A percentile compares a stretch with the other conserved stretches of the same genome.
These are phyloP conservation scores for Drosophila varians DNA, from an alignment of 1,140 invertebrate species.

Conservation along the genomic window DNA sequence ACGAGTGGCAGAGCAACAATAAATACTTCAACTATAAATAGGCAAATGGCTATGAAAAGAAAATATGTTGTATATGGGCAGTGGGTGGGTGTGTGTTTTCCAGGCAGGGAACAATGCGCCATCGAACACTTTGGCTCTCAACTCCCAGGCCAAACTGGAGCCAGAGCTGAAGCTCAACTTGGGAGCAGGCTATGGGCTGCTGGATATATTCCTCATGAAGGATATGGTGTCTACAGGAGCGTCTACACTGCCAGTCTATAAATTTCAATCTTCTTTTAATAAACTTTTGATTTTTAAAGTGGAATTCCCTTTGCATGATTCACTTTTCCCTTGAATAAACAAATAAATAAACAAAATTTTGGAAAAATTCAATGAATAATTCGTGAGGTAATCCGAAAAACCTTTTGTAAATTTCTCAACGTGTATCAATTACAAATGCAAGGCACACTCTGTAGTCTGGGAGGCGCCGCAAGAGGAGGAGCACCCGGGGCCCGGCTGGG, in stretches of 20 bases:
- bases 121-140: slow-evolving; percentile 64
- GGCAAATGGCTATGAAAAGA: slow-evolving; percentile 75
- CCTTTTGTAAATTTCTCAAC: slow-evolving; percentile 23
- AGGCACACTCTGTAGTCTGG: slow-evolving; percentile 62
- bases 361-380: no score
- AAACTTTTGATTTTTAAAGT: no score
- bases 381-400: no score
- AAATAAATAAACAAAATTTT: no score
- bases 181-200: slow-evolving; percentile 2
- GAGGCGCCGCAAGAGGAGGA: slow-evolving; percentile 60
- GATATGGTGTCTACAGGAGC: slow-evolving; percentile 17
- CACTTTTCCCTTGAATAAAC: background rate
- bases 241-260: slow-evolving; percentile 19
- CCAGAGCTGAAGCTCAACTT: slow-evolving; percentile 9
- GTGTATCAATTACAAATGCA: slow-evolving; percentile 68
- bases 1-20: slow-evolving; percentile 76
- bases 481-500: slow-evolving; percentile 13
- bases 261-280: background rate
- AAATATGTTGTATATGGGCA: slow-evolving; percentile 51
- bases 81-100: slow-evolving; percentile 30
- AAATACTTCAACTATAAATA: slow-evolving; percentile 82
- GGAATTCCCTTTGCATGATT: background rate
- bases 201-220: slow-evolving; percentile 10
- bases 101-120: slow-evolving; percentile 39
- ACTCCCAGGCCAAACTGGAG: slow-evolving; percentile 11